phyloP scores from a whole-genome alignment of 2,113 vertebrate species.

The Eurypyga helias region DNA sequence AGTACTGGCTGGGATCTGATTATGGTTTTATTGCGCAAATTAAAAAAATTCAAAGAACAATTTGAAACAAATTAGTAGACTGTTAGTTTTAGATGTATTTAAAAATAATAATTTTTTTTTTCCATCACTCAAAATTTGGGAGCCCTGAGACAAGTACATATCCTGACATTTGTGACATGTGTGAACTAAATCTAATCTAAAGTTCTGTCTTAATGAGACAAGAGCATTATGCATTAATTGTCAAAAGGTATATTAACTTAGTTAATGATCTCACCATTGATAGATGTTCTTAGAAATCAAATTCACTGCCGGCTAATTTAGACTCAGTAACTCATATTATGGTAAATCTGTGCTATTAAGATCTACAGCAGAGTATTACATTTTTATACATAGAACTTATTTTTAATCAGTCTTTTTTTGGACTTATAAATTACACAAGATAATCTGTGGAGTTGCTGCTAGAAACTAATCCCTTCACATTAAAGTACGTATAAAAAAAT shows the following conservation, averaged over 20 bases:
- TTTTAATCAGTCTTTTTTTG: not conserved
- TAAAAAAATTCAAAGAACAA: not conserved
- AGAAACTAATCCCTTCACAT: not conserved
- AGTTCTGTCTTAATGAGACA: not conserved
- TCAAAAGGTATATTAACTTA: slow-evolving; percentile 11
- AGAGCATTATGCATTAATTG: not conserved
- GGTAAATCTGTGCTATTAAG: not conserved
- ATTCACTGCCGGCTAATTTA: not conserved
- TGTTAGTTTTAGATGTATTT: not conserved
- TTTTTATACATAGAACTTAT: not conserved
- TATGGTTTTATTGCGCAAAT: not conserved
- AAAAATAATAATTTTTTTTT: not conserved
- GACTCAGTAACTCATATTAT: not conserved
- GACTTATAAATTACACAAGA: not conserved
- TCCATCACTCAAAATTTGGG: not conserved
- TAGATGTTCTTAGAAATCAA: not conserved
- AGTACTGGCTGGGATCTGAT: not conserved
- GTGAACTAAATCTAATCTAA: not conserved
- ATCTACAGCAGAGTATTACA: not conserved
- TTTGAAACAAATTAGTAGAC: not conserved
- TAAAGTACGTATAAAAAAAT: not conserved
- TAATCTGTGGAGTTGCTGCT: not conserved
- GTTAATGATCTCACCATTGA: not conserved
- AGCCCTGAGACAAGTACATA: not conserved
- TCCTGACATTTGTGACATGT: not conserved